Conservation (phyloP, 2,113 vertebrate genomes). For the Hemibates koningsi region DNA sequence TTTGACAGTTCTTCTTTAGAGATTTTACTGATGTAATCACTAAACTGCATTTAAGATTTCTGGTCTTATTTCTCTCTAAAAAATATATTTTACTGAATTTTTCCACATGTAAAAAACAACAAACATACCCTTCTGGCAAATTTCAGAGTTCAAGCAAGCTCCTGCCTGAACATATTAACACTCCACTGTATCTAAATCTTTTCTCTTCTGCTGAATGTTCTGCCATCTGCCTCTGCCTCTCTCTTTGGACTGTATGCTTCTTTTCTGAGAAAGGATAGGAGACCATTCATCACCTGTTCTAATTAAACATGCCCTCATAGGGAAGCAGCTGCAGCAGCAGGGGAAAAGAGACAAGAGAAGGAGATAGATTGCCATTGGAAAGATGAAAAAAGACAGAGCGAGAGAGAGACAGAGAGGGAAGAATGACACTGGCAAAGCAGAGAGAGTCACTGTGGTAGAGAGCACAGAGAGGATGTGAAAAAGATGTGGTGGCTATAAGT, state of each 20-base stretch:
- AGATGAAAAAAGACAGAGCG: slow-evolving; percentile 31
- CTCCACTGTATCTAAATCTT: slow-evolving; percentile 10
- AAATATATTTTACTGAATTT: neutral
- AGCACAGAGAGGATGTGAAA: neutral
- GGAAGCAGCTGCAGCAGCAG: slow-evolving; percentile 26
- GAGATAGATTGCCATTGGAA: slow-evolving; percentile 44
- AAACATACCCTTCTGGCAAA: neutral
- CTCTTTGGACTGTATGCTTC: slow-evolving; percentile 2
- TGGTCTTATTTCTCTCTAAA: neutral
- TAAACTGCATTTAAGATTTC: neutral
- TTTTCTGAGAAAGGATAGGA: slow-evolving; percentile 26
- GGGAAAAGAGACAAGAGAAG: slow-evolving; percentile 35
- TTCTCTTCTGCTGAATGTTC: slow-evolving; percentile 2
- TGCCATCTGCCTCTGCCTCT: neutral
- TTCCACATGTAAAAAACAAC: neutral
- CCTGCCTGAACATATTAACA: neutral
- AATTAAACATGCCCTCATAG: slow-evolving; percentile 57
- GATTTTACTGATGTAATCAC: neutral
- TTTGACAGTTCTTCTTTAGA: neutral
- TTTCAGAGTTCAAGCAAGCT: neutral
- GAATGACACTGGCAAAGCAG: neutral
- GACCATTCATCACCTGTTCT: slow-evolving; percentile 51
- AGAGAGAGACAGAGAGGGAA: neutral
- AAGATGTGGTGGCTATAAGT: slow-evolving; percentile 19
- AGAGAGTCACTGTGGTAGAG: slow-evolving; percentile 16